Percentiles rank a stretch among this genome's conserved stretches.
These are phyloP conservation scores for Calliphora vomitoria DNA, from an alignment of 2,888 invertebrate genomes.

Conservation along the genomic window DNA sequence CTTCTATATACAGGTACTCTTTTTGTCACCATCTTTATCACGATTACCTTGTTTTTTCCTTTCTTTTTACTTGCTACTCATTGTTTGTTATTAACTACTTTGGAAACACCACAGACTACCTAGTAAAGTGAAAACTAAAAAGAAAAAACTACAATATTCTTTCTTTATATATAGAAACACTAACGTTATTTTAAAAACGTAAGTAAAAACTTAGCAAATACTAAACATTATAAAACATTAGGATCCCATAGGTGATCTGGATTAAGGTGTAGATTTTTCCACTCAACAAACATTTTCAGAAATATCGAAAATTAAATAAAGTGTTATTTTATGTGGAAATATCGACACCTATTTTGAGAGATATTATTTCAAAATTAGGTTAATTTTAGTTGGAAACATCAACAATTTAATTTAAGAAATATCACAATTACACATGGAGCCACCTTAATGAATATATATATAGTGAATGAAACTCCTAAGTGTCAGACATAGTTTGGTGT, in stretches of 20 bases:
- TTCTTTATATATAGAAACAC: slow-evolving; percentile 19
- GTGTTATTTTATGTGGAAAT: too few species aligned
- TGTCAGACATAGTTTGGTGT: slow-evolving; percentile 68
- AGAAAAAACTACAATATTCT: neutral
- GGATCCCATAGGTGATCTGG: neutral
- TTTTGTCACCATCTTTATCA: neutral
- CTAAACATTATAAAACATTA: neutral
- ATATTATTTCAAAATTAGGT: too few species aligned
- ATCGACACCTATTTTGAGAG: too few species aligned
- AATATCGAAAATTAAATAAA: too few species aligned
- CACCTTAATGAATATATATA: too few species aligned
- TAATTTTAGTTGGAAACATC: too few species aligned
- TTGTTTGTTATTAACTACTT: slow-evolving; percentile 31
- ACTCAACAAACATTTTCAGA: too few species aligned
- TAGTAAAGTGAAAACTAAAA: neutral
- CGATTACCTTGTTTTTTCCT: neutral
- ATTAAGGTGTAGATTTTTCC: too few species aligned
- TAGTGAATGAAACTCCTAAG: slow-evolving; percentile 51
- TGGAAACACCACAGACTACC: neutral
- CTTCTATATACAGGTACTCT: neutral
- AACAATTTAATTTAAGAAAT: too few species aligned
- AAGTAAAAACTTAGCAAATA: neutral
- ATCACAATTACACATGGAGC: too few species aligned
- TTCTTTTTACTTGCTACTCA: neutral
- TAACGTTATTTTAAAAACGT: slow-evolving; percentile 22